These are phyloP conservation scores for Climacteris rufus DNA, from an alignment of 2,113 vertebrate species.

Conservation along the genomic window DNA sequence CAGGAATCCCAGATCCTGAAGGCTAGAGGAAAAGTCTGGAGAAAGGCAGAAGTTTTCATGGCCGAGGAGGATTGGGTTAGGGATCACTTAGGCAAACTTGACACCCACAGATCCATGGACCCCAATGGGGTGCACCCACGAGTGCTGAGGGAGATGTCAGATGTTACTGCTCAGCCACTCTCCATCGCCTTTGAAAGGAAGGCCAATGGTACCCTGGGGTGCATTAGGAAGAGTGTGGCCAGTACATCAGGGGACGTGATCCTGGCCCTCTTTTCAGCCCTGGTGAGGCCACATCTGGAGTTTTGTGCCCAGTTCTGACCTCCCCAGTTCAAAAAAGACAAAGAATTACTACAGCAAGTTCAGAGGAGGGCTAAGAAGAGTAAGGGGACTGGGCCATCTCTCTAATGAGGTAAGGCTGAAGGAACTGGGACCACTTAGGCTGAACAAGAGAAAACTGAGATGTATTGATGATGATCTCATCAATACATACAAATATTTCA, in stretches of 20 bases:
- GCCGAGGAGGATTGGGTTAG: neutral
- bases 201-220: neutral
- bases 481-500: neutral
- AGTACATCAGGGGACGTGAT: neutral
- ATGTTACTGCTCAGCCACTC: neutral
- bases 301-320: neutral
- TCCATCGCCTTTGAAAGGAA: neutral
- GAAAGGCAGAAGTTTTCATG: neutral
- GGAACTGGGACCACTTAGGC: neutral
- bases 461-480: neutral
- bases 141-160: neutral
- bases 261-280: neutral
- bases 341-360: neutral
- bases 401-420: accelerated
- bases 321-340: neutral
- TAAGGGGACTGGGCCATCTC: neutral
- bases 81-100: neutral
- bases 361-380: neutral
- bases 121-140: too few species aligned
- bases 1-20: neutral
- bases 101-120: too few species aligned
- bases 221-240: neutral
- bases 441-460: neutral
- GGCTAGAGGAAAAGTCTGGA: neutral
- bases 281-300: neutral